Percentiles rank a stretch among this genome's conserved stretches.
phyloP scores from a whole-genome alignment of 2,797 vertebrate genomes.

The Mallotus villosus region DNA sequence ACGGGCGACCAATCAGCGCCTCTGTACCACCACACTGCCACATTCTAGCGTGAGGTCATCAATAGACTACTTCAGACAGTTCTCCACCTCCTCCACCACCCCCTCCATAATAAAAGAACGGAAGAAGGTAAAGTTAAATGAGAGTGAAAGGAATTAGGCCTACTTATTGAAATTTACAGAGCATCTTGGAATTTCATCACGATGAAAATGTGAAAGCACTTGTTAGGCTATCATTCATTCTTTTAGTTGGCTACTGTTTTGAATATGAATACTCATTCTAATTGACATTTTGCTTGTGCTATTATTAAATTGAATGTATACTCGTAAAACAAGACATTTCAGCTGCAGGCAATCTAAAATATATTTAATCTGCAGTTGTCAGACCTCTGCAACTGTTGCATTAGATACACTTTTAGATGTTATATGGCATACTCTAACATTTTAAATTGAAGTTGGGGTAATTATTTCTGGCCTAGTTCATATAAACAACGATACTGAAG shows the following conservation, averaged over 20 bases:
- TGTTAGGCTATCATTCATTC: background rate
- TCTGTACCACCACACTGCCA: slow-evolving; percentile 78
- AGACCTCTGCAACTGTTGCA: background rate
- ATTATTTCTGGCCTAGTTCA: slow-evolving; percentile 57
- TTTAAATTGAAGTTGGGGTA: slow-evolving; percentile 34
- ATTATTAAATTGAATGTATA: background rate
- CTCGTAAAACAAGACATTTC: background rate
- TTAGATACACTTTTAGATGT: background rate
- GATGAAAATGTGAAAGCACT: slow-evolving; percentile 30
- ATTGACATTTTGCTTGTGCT: background rate
- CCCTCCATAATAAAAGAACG: slow-evolving; percentile 74
- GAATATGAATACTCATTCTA: background rate
- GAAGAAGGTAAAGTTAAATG: slow-evolving; percentile 77
- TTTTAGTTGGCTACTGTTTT: background rate
- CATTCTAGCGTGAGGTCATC: slow-evolving; percentile 90
- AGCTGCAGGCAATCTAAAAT: background rate
- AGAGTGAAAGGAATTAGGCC: slow-evolving; percentile 71
- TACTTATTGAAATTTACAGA: slow-evolving; percentile 64
- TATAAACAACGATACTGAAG: slow-evolving; percentile 66
- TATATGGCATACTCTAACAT: slow-evolving; percentile 11
- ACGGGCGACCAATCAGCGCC: slow-evolving; percentile 90
- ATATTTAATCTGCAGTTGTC: background rate
- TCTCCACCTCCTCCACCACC: slow-evolving; percentile 64
- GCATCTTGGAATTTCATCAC: slow-evolving; percentile 65
- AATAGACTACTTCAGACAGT: slow-evolving; percentile 71